Evolutionary conservation across 2,888 invertebrate species (phyloP), one percentile per base, ranked within the genome.

Genomic region (Elegia similella): DNA sequence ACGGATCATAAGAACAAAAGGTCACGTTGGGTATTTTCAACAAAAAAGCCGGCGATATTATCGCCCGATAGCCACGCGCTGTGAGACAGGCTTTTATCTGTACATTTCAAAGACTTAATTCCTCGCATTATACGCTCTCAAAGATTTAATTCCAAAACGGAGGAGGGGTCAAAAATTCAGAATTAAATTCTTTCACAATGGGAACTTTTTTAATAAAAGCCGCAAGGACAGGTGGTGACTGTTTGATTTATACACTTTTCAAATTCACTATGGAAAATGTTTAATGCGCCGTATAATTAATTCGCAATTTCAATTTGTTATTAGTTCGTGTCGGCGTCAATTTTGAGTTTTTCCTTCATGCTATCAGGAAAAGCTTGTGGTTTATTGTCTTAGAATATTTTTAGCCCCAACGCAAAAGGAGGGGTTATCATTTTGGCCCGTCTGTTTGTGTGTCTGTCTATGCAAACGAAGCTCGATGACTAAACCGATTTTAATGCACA

Each of bases 131-230:
- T 50, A 50, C 34, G 34, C 50, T 16, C 50, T 50, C 50, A 34
- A 50, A 50, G 50, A 44, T 50, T 50, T 50, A 50, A 50, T 50
- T 50, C 50, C 17, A 34, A 50, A 50, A 50, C 15, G 50, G 34
- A 38, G 50, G 34, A 16, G 32, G 30, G 76, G 72, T 80, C 70
- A 72, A 75, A 76, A 73, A 70, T 75, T 66, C 69, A 58, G 73
- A 79, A 80, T 82, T 75, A 78, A 82, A 82, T 75, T 74, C 75
- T 70, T 48, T 70, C 70, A 69, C 76, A 76, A 73, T 73, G 67
- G 68, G 66, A 86, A 86, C 82, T 86, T 87, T 86, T 87, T 87
- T 86, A 86, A 85, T 85, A 86, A 83, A 86, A 78, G 70, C 66
- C 64, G 13, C 63, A 57, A 66, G 73, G 82, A 80, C 84, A 86